These are phyloP conservation scores for Erinaceus europaeus DNA, from an alignment of 2,113 vertebrate genomes.

Conservation along the genomic window DNA sequence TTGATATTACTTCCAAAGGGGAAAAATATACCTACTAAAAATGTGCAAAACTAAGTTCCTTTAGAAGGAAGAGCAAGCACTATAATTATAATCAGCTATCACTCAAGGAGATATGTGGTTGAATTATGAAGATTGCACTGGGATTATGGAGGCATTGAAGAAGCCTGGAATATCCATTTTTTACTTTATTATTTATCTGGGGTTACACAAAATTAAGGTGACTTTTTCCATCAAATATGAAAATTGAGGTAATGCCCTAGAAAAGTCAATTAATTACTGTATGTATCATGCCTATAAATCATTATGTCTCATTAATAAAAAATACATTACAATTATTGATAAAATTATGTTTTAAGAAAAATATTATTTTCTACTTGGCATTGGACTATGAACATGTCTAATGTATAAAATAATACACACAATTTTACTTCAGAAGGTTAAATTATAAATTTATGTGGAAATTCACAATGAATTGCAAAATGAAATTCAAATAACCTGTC, in stretches of 20 bases:
- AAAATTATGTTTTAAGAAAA: neutral
- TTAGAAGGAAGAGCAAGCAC: neutral
- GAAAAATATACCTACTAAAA: neutral
- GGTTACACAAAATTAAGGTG: neutral
- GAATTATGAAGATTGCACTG: neutral
- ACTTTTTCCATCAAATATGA: neutral
- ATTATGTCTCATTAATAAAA: neutral
- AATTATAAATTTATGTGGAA: neutral
- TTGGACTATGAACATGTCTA: neutral
- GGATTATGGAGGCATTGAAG: neutral
- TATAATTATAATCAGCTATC: neutral
- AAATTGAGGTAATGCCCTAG: neutral
- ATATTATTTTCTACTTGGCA: neutral
- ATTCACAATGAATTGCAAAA: slow-evolving; percentile 16
- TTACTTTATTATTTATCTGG: neutral
- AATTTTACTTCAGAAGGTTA: neutral
- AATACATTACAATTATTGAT: neutral
- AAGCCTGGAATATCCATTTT: neutral
- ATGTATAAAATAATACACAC: neutral
- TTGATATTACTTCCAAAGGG: neutral
- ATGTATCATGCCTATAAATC: neutral
- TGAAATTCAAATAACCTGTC: neutral
- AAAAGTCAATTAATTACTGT: neutral
- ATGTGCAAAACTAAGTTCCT: neutral
- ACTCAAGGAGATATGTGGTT: neutral